Evolutionary conservation across 2,888 invertebrate species (phyloP).

Genomic region (Cantharis nigra): DNA sequence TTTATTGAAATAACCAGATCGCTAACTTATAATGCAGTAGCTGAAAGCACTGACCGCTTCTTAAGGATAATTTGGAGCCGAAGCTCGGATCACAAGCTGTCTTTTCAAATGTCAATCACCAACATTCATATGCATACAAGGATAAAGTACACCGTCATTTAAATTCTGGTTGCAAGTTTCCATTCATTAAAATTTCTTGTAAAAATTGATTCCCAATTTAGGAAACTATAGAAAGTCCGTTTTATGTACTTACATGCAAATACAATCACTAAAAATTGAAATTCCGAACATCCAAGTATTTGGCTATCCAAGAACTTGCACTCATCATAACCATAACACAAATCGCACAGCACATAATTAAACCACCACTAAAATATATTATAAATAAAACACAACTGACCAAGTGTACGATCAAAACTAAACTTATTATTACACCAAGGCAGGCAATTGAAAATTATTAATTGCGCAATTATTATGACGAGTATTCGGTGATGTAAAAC

Average conservation of each 20-base stretch:
- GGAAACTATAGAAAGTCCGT: neutral
- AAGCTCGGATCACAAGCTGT: constrained; percentile 35
- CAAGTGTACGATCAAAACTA: neutral
- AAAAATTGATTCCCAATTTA: neutral
- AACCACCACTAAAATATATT: neutral
- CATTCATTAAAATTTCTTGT: neutral
- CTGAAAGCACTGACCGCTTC: constrained; percentile 31
- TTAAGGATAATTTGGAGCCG: constrained; percentile 28
- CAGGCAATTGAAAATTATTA: neutral
- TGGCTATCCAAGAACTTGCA: neutral
- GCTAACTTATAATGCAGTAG: constrained; percentile 35
- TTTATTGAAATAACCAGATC: constrained; percentile 24
- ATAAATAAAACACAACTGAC: neutral
- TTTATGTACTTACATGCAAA: neutral
- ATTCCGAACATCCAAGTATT: neutral
- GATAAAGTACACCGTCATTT: neutral
- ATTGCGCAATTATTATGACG: neutral
- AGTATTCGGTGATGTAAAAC: neutral
- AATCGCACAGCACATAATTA: neutral
- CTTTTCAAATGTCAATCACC: constrained; percentile 44
- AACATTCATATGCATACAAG: constrained; percentile 11
- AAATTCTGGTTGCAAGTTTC: neutral
- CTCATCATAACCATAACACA: neutral
- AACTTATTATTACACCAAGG: neutral
- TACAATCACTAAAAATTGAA: neutral